Percentiles rank a stretch among this genome's conserved stretches.
These are phyloP conservation scores for Stegana nigrithorax DNA, from an alignment of 2,888 invertebrate species.

Conservation along the genomic window DNA sequence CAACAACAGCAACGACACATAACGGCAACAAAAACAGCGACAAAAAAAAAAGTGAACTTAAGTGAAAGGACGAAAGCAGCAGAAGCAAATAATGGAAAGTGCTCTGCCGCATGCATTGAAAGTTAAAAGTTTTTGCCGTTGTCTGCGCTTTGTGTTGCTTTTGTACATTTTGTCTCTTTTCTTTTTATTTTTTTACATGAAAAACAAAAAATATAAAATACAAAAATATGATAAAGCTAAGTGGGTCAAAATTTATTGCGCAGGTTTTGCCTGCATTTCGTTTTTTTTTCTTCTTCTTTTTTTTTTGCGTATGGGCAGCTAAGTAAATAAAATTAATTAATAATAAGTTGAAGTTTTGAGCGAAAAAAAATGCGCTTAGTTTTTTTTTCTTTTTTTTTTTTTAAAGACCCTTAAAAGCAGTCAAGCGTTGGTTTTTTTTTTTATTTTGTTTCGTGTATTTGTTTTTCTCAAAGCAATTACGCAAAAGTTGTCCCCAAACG, in stretches of 20 bases:
- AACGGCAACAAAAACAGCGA: too few species aligned
- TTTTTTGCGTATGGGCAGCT: background rate
- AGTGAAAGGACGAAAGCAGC: slow-evolving; percentile 3
- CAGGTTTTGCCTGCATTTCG: background rate
- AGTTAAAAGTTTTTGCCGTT: slow-evolving; percentile 5
- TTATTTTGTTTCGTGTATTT: too few species aligned
- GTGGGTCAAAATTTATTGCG: slow-evolving; percentile 9
- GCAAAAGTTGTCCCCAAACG: too few species aligned
- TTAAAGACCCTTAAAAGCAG: too few species aligned
- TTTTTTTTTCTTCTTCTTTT: background rate
- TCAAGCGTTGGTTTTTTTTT: too few species aligned
- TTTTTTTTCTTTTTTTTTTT: too few species aligned
- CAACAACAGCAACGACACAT: too few species aligned
- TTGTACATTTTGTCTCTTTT: background rate
- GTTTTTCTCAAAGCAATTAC: too few species aligned
- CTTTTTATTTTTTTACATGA: background rate
- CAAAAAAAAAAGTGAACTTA: background rate
- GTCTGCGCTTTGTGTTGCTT: background rate
- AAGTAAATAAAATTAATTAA: background rate
- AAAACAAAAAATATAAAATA: background rate
- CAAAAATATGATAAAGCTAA: background rate
- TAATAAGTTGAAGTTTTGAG: slow-evolving; percentile 4
- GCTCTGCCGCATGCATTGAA: background rate
- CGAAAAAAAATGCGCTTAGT: too few species aligned
- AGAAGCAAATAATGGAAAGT: slow-evolving; percentile 7